Base-by-base conservation (phyloP, 2,113 vertebrate species). In the Ptilorrhoa leucosticta region DNA sequence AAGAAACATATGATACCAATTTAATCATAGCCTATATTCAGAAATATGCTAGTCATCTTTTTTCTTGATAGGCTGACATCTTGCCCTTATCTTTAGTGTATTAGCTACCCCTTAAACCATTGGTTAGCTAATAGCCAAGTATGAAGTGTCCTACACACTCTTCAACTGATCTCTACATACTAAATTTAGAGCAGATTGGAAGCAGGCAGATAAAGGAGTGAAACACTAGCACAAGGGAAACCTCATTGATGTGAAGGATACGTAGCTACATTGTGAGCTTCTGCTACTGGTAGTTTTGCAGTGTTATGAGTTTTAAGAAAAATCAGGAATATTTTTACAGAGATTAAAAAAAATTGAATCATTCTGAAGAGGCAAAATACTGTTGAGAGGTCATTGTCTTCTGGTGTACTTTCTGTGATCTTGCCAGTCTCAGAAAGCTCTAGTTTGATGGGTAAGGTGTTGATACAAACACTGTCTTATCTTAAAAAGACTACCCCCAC, bases 121-220 rank as follows among this genome's bases (percentile, higher is more conserved):
- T 73, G 86, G 97, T 50, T 93, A 97, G 93, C 95, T 87, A 91
- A 95, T 58, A 96, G 94, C 93, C 45, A 77, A 66, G 88, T 89
- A 96, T 94, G 96, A 97, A 96, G 97, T 95, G 70, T 93, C 83
- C 96, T 93, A 96, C 97, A 98, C 98, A 98, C 98, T 97, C 97
- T 75, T 81, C 80, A 96, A 85, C 87, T 98, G 98, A 98, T 97
- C 88, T 79, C 96, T 85, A 10, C 27, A 35, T 73, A 76, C 98
- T 99, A 99, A 99, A 96, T 98, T 98, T 98, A 98, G 98, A 96
- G 83, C 42, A 23, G 53, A 27, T 53, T 93, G 78, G 53, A 56
- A 45, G 89, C 78, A 86, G 80, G 35, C 58, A 90, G 95, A 96
- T 76, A 96, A 96, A 94, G 70, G 18, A 17, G 64, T 31, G 70